Evolutionary conservation across 2,888 invertebrate species (phyloP).

Genomic region (Amphimallon solstitiale): DNA sequence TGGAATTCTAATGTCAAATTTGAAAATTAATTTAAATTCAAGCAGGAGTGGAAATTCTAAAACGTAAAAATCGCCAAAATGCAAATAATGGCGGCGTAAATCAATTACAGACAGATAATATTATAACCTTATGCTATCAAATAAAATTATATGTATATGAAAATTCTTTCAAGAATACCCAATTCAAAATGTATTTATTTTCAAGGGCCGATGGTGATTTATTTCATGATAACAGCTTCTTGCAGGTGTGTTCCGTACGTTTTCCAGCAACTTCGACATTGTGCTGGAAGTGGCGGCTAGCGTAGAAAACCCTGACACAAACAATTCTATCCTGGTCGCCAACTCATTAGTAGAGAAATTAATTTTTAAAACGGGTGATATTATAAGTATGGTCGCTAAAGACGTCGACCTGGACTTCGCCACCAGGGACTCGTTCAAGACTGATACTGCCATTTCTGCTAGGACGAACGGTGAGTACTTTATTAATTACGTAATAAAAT

Average conservation of each 20-base stretch:
- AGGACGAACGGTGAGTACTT: constrained; percentile 91
- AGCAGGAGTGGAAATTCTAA: too few species aligned
- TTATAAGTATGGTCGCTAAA: constrained; percentile 82
- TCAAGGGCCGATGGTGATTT: neutral
- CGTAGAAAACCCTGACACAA: constrained; percentile 73
- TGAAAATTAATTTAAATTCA: too few species aligned
- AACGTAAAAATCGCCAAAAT: too few species aligned
- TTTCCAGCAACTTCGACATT: constrained; percentile 87
- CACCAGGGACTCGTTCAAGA: constrained; percentile 87
- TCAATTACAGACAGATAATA: too few species aligned
- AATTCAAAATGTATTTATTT: constrained; percentile 64
- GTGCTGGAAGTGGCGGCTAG: constrained; percentile 90
- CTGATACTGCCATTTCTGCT: constrained; percentile 85
- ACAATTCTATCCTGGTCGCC: constrained; percentile 66
- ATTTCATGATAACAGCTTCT: constrained; percentile 4
- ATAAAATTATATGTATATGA: too few species aligned
- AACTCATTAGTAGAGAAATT: constrained; percentile 81
- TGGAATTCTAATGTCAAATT: too few species aligned
- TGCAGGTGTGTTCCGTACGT: constrained; percentile 80
- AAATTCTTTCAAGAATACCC: constrained; percentile 90
- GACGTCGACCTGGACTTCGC: constrained; percentile 92
- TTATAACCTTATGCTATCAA: too few species aligned
- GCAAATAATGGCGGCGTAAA: too few species aligned
- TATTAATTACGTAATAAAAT: too few species aligned
- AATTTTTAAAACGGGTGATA: constrained; percentile 85